phyloP scores from a whole-genome alignment of 2,797 vertebrate genomes.

The Stomatorhinus walkeri region DNA sequence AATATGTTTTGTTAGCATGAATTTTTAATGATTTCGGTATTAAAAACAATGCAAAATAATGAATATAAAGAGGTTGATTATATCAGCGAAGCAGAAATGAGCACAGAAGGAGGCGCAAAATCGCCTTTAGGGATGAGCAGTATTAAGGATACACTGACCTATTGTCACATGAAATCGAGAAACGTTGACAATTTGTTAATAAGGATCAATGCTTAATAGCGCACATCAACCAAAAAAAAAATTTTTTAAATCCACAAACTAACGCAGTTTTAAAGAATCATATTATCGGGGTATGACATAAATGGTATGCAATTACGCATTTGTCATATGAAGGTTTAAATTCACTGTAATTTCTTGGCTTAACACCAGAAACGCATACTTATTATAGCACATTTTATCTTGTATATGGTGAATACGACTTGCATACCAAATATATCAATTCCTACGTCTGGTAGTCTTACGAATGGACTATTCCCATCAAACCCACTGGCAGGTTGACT shows the following conservation, averaged over 20 bases:
- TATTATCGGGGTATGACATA: background rate
- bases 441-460: background rate
- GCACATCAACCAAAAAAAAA: background rate
- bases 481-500: background rate
- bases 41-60: background rate
- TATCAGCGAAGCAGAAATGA: background rate
- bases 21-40: background rate
- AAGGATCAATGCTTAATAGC: background rate
- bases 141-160: background rate
- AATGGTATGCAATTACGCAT: background rate
- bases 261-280: background rate
- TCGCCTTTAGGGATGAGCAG: background rate
- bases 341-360: background rate
- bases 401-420: background rate
- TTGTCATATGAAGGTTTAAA: background rate
- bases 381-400: background rate
- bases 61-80: background rate
- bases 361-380: background rate
- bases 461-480: background rate
- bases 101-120: background rate
- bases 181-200: background rate
- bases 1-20: background rate
- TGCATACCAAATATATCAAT: background rate
- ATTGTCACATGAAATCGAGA: background rate
- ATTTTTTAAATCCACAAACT: background rate